These are phyloP conservation scores for Coendou prehensilis DNA, from an alignment of 2,797 vertebrate genomes.

Conservation along the genomic window DNA sequence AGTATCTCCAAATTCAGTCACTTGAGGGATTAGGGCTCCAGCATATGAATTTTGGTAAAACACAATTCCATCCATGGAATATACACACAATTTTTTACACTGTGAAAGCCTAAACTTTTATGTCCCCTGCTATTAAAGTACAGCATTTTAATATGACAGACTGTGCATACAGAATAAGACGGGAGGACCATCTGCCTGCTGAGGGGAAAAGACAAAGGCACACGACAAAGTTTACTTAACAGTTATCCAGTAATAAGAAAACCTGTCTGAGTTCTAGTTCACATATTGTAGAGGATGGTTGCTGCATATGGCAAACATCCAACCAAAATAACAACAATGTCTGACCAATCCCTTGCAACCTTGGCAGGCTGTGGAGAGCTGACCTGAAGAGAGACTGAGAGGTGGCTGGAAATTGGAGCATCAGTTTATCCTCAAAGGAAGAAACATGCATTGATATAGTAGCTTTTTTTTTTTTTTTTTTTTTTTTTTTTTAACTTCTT, in stretches of 20 bases:
- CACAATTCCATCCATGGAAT: neutral
- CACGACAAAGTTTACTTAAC: neutral
- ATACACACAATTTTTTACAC: neutral
- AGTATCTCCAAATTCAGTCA: neutral
- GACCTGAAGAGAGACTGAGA: neutral
- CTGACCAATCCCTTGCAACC: too few species aligned
- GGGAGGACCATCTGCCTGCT: neutral
- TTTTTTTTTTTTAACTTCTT: too few species aligned
- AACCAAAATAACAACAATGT: neutral
- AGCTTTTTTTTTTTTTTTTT: too few species aligned
- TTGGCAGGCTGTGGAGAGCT: neutral
- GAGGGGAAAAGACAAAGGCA: neutral
- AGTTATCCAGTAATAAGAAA: neutral
- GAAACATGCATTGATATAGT: neutral
- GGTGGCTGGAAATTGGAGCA: neutral
- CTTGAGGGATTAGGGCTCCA: neutral
- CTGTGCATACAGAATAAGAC: neutral
- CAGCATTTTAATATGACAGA: neutral
- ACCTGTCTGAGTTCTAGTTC: neutral
- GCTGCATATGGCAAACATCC: neutral
- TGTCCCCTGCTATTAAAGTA: neutral
- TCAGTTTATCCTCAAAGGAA: neutral
- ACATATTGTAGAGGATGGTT: neutral
- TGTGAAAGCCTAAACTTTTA: neutral
- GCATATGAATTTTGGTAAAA: neutral